Percentiles rank a stretch among this genome's conserved stretches.
Conservation (phyloP, 2,113 vertebrate genomes). For the Antigone vipio region DNA sequence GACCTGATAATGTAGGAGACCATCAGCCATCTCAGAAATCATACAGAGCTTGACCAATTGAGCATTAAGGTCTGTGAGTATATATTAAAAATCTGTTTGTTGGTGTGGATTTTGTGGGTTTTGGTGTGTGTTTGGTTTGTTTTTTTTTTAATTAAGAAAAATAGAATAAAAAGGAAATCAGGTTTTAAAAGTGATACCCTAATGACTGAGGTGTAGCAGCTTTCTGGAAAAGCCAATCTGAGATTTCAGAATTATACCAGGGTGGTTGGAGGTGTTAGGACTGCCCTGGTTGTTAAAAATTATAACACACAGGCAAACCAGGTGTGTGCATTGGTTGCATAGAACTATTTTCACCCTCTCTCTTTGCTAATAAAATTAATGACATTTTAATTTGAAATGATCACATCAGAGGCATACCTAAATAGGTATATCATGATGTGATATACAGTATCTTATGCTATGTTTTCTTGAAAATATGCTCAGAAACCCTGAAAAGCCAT, state of each 20-base stretch:
- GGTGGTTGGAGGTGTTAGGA: background rate
- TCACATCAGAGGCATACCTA: background rate
- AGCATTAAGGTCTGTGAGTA: rapidly evolving
- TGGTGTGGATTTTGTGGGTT: background rate
- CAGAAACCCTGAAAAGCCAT: background rate
- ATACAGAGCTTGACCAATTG: background rate
- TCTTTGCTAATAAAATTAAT: background rate
- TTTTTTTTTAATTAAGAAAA: background rate
- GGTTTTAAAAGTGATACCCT: background rate
- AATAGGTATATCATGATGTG: background rate
- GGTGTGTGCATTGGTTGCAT: background rate
- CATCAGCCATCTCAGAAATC: background rate
- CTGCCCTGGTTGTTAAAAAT: background rate
- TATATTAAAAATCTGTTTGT: background rate
- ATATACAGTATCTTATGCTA: background rate
- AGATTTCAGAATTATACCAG: background rate
- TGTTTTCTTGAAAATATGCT: background rate
- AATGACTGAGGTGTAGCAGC: background rate
- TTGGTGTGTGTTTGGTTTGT: too few species aligned
- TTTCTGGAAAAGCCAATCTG: background rate
- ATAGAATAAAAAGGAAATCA: background rate
- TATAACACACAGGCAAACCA: background rate
- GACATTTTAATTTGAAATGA: background rate
- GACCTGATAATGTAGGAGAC: background rate
- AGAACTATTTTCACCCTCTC: background rate